A percentile compares a stretch with the other conserved stretches of the same genome.
phyloP scores from a whole-genome alignment of 1,140 invertebrate species.

The Caerostris extrusa region DNA sequence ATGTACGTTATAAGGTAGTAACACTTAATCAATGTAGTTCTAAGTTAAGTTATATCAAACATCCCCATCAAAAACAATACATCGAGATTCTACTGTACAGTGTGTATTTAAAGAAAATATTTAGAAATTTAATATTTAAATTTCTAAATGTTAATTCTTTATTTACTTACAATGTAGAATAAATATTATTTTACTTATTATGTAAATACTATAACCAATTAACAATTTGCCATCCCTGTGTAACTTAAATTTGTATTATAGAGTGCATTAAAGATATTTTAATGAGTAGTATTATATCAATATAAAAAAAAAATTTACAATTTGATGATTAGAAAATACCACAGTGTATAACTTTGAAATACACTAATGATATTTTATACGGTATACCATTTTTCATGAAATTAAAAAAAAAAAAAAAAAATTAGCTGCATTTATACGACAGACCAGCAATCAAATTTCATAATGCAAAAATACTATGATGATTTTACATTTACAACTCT shows the following conservation, averaged over 20 bases:
- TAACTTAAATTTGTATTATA: neutral
- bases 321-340: neutral
- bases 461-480: neutral
- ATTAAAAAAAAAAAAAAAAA: neutral
- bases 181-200: too few species aligned
- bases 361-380: neutral
- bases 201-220: neutral
- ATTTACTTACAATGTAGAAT: too few species aligned
- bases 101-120: too few species aligned
- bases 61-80: too few species aligned
- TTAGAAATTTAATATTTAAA: too few species aligned
- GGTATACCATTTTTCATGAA: neutral
- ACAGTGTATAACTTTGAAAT: neutral
- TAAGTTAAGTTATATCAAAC: too few species aligned
- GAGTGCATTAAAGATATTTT: neutral
- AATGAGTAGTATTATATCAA: neutral
- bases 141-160: too few species aligned
- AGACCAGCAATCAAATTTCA: neutral
- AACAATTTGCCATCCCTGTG: constrained; percentile 26
- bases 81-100: too few species aligned
- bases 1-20: too few species aligned
- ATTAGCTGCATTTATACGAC: neutral
- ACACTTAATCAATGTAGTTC: too few species aligned
- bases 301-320: neutral
- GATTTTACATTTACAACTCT: neutral